Conservation (phyloP, 1,140 invertebrate genomes). For the Acromyrmex echinatior region DNA sequence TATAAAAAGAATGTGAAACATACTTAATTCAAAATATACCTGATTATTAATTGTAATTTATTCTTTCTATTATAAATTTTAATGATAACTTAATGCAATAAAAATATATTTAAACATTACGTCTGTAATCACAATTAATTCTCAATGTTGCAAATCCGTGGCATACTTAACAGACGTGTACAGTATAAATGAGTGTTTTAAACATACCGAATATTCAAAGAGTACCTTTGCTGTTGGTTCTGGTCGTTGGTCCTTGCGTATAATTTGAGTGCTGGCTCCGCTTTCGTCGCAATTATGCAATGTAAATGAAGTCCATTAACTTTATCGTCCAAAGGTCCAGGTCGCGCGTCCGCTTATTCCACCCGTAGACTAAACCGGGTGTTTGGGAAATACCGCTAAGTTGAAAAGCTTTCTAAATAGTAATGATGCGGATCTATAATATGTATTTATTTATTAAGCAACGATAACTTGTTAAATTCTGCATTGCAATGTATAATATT, state of each 20-base stretch:
- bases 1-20: neutral
- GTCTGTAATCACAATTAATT: conserved; percentile 31
- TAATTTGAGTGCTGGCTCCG: conserved; percentile 57
- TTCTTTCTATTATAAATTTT: neutral
- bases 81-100: neutral
- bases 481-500: conserved; percentile 32
- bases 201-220: conserved; percentile 39
- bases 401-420: conserved; percentile 59
- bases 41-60: neutral
- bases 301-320: conserved; percentile 77
- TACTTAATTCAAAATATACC: neutral
- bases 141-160: neutral
- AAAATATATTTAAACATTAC: neutral
- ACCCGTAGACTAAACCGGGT: conserved; percentile 52
- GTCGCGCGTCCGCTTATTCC: conserved; percentile 44
- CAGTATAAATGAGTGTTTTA: conserved; percentile 47
- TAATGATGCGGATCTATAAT: neutral
- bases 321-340: conserved; percentile 67
- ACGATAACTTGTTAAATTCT: neutral
- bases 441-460: neutral
- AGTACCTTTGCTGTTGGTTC: conserved; percentile 18
- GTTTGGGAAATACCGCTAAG: conserved; percentile 81
- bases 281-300: conserved; percentile 70
- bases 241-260: conserved; percentile 55
- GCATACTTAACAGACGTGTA: neutral